These are phyloP conservation scores for Zygothrica quintamaculata DNA, from an alignment of 2,888 invertebrate genomes.

Conservation along the genomic window DNA sequence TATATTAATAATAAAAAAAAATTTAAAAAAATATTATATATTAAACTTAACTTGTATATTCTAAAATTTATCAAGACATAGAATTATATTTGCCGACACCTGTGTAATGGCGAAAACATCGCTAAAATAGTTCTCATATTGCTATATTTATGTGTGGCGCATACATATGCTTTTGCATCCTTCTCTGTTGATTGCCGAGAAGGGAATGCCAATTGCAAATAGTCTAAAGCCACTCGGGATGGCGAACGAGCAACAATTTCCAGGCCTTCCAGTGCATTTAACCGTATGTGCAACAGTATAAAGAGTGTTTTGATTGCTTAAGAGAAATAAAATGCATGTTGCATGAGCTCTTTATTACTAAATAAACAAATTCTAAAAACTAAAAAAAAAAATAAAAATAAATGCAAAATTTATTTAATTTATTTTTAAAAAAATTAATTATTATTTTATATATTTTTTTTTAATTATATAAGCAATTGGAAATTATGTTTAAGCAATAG, in stretches of 20 bases:
- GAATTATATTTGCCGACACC: too few relatives aligned
- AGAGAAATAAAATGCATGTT: conserved; percentile 10
- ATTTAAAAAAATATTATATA: too few relatives aligned
- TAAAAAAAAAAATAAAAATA: conserved; percentile 1
- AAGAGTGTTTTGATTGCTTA: conserved; percentile 33
- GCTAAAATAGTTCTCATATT: too few relatives aligned
- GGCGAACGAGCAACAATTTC: conserved; percentile 10
- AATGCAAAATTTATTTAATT: too few relatives aligned
- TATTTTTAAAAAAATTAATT: too few relatives aligned
- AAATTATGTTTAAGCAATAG: not conserved
- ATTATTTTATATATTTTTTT: too few relatives aligned
- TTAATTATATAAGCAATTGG: too few relatives aligned
- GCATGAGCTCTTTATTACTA: not conserved
- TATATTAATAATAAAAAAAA: too few relatives aligned
- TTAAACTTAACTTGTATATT: too few relatives aligned
- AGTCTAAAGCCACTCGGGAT: not conserved
- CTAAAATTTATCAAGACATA: too few relatives aligned
- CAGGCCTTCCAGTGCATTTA: conserved; percentile 29
- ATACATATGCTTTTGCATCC: not conserved
- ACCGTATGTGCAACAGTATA: conserved; percentile 46
- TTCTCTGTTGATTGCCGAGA: conserved; percentile 27
- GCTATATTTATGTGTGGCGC: too few relatives aligned
- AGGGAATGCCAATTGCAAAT: conserved; percentile 20
- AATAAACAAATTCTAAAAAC: not conserved
- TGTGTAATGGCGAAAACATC: too few relatives aligned